Conservation (phyloP, 2,888 invertebrate species). For the Furcula furcula region DNA sequence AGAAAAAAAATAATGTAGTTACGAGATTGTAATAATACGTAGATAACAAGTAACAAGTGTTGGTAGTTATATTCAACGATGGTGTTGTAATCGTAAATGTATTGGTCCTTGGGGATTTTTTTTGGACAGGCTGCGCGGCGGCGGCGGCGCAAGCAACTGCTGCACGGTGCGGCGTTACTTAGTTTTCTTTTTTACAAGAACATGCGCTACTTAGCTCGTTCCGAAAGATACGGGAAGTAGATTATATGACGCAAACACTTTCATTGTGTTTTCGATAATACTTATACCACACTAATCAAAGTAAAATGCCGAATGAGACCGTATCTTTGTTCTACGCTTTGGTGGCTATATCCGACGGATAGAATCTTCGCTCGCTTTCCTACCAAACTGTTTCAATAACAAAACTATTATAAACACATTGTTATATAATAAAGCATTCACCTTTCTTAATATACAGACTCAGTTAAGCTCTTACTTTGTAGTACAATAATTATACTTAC, state of each 20-base stretch:
- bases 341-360: slow-evolving; percentile 13
- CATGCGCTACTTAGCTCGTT: slow-evolving; percentile 21
- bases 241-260: slow-evolving; percentile 59
- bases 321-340: slow-evolving; percentile 35
- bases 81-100: slow-evolving; percentile 23
- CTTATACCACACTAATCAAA: slow-evolving; percentile 35
- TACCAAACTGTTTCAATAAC: too few species aligned
- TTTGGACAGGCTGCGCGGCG: slow-evolving; percentile 12
- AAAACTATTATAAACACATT: too few species aligned
- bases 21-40: slow-evolving; percentile 27
- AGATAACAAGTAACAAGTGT: slow-evolving; percentile 24
- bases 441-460: too few species aligned
- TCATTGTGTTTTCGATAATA: slow-evolving; percentile 62
- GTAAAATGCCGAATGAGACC: slow-evolving; percentile 36
- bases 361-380: too few species aligned
- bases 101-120: slow-evolving; percentile 13
- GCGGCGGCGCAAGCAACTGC: too few species aligned
- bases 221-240: slow-evolving; percentile 39
- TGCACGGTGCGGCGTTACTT: slow-evolving; percentile 16
- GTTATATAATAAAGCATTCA: too few species aligned
- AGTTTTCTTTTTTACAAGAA: slow-evolving; percentile 41
- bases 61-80: slow-evolving; percentile 11
- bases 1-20: slow-evolving; percentile 7
- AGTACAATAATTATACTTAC: too few species aligned
- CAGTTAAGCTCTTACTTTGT: too few species aligned